These are phyloP conservation scores for Cryptomyrus ogoouensis DNA, from an alignment of 2,113 vertebrate species.

Conservation along the genomic window DNA sequence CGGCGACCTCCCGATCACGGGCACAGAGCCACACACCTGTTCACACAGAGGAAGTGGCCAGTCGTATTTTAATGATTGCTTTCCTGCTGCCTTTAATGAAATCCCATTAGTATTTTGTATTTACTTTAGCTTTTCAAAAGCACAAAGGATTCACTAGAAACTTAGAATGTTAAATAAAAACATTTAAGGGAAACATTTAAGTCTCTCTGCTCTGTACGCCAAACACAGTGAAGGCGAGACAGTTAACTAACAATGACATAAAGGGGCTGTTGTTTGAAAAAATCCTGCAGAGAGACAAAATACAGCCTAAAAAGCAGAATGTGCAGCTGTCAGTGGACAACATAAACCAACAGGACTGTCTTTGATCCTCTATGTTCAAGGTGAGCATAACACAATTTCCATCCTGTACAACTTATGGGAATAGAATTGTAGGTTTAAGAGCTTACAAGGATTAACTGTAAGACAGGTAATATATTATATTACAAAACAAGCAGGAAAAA, in stretches of 20 bases:
- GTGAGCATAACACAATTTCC: neutral
- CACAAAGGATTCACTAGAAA: slow-evolving; percentile 6
- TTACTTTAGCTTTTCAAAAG: neutral
- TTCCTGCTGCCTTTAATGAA: neutral
- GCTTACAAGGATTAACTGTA: neutral
- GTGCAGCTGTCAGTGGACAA: neutral
- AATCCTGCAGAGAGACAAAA: neutral
- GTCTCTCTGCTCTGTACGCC: neutral
- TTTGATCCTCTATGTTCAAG: neutral
- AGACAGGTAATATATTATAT: neutral
- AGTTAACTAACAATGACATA: neutral
- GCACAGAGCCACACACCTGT: neutral
- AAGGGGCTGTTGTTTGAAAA: neutral
- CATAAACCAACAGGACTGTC: neutral
- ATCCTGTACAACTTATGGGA: neutral
- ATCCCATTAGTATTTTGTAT: neutral
- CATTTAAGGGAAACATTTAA: neutral
- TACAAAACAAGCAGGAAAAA: neutral
- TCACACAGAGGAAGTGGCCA: neutral
- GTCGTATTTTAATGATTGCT: neutral
- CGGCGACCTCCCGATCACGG: neutral
- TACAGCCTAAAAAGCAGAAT: neutral
- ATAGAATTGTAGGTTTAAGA: neutral
- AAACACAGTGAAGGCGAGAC: neutral
- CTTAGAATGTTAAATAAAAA: neutral